Conservation (phyloP, 2,888 invertebrate genomes). For the Ditula angustiorana region DNA sequence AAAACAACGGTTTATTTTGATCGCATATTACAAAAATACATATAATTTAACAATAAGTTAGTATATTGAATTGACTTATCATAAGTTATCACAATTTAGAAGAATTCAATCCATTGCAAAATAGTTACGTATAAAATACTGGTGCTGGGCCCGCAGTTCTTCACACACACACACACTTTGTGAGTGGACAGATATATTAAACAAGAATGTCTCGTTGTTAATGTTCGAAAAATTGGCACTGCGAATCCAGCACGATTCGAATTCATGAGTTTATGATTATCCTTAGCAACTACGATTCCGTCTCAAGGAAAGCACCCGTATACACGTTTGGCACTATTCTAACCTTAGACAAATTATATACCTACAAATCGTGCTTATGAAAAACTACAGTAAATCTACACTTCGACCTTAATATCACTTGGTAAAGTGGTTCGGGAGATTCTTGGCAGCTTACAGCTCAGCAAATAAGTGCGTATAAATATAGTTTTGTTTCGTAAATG, state of each 20-base stretch:
- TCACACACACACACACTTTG: no score
- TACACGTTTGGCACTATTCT: no score
- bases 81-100: not conserved
- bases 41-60: slow-evolving; percentile 15
- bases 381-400: no score
- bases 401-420: no score
- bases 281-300: not conserved
- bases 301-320: not conserved
- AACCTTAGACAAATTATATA: no score
- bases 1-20: slow-evolving; percentile 17
- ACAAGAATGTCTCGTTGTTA: no score
- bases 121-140: not conserved
- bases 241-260: not conserved
- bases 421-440: not conserved
- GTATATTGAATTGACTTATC: not conserved
- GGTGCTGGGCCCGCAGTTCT: not conserved
- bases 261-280: not conserved
- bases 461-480: no score
- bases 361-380: no score
- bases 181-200: no score
- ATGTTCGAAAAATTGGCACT: not conserved
- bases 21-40: not conserved
- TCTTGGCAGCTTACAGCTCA: not conserved
- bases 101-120: not conserved
- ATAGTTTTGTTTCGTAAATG: no score